These are phyloP conservation scores for Xestia xanthographa DNA, from an alignment of 2,888 invertebrate genomes.

Conservation along the genomic window DNA sequence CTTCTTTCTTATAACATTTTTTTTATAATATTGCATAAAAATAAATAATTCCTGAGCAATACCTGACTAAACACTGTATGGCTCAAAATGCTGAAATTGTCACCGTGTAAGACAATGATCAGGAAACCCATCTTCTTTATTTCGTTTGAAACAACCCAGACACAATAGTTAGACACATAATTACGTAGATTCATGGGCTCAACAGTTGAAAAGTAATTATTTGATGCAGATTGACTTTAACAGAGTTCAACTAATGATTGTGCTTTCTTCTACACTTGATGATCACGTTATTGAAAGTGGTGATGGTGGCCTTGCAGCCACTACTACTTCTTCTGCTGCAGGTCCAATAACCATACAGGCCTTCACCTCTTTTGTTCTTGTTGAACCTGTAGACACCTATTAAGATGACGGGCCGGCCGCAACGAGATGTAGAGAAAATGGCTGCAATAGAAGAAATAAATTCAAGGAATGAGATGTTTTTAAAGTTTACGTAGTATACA, in stretches of 20 bases:
- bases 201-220: too few relatives aligned
- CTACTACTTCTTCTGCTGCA: conserved; percentile 51
- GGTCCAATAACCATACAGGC: conserved; percentile 43
- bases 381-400: conserved; percentile 66
- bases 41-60: too few relatives aligned
- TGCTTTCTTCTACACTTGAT: conserved; percentile 41
- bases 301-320: conserved; percentile 54
- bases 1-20: too few relatives aligned
- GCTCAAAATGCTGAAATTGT: too few relatives aligned
- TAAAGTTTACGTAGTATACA: background rate
- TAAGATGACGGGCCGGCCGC: conserved; percentile 54
- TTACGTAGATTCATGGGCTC: too few relatives aligned
- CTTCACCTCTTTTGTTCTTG: conserved; percentile 48
- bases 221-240: background rate
- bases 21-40: too few relatives aligned
- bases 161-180: background rate
- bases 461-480: background rate
- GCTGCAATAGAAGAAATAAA: conserved; percentile 28
- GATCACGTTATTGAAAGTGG: conserved; percentile 54
- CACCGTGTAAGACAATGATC: background rate
- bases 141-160: background rate
- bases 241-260: conserved; percentile 49
- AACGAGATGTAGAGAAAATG: conserved; percentile 52
- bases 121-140: too few relatives aligned
- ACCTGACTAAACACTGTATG: background rate